Conservation (phyloP, 1,140 invertebrate species). For the Drosophila willistoni region DNA sequence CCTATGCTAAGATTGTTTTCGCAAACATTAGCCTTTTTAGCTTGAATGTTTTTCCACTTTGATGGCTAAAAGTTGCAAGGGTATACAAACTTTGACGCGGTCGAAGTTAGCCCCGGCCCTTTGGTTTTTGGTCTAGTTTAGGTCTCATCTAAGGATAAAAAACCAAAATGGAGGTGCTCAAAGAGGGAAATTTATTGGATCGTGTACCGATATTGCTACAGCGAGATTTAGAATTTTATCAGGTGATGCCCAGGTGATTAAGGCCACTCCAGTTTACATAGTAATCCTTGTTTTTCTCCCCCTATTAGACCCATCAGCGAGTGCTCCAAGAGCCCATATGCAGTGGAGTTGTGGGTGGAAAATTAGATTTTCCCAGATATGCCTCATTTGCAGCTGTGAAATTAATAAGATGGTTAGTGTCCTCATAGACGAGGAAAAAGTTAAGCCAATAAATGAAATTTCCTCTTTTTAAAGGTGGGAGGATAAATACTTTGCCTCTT, state of each 20-base stretch:
- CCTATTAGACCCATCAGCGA: conserved; percentile 88
- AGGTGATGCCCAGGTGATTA: conserved; percentile 84
- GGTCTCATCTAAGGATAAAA: background rate
- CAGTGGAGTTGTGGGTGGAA: conserved; percentile 88
- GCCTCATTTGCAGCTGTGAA: conserved; percentile 92
- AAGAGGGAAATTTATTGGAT: conserved; percentile 93
- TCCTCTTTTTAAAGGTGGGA: conserved; percentile 69
- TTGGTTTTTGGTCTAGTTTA: no score
- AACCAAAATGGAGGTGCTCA: conserved; percentile 90
- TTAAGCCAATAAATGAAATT: background rate
- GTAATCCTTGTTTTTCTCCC: no score
- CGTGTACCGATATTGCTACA: conserved; percentile 90
- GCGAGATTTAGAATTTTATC: conserved; percentile 91
- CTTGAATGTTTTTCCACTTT: no score
- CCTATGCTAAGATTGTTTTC: no score
- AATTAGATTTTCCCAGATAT: conserved; percentile 90
- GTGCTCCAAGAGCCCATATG: conserved; percentile 90
- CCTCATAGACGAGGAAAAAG: background rate
- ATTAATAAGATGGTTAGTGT: conserved; percentile 88
- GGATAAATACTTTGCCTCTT: conserved; percentile 83
- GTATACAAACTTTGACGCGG: no score
- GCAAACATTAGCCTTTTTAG: no score
- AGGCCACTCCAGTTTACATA: no score
- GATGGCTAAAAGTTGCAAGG: no score
- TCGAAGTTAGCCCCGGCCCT: no score